Base-by-base conservation (phyloP, 2,113 vertebrate species). In the Petrocephalus microphthalmus region DNA sequence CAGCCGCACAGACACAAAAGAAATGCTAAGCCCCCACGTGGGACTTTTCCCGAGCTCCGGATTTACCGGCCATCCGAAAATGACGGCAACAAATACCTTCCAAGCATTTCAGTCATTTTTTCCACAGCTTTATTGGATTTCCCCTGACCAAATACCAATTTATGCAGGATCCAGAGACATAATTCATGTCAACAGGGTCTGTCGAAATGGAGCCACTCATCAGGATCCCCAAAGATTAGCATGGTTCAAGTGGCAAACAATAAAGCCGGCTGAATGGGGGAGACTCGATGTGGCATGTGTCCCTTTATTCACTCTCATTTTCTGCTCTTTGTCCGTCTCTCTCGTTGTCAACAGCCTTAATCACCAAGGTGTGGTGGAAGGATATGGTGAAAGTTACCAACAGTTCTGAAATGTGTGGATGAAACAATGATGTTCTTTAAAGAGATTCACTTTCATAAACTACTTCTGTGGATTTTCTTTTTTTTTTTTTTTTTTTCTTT, bases 61-160 rank as follows among this genome's bases (percentile, higher is more conserved):
- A 53, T 85, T 56, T 54, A 85, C 84, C 19, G 85, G 85, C 37
- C 20, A n/a, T 64, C 37, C 42, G 19, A 56, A 86, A 86, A 64
- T 29, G 33, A 42, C 49, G 1, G 84, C n/a, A 85, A 25, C 25
- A 33, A 54, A 49, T 83, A 13, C 52, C 29, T 25, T 52, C 33
- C 15, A 86, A 86, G 56, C 54, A 54, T 85, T 85, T 54, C 84
- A 54, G 51, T 53, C 51, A 53, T 52, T 52, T 60, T 22, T 57
- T 86, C 85, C 29, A 6, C 37, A 45, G 85, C 85, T 37, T 11
- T 60, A 42, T 22, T 13, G 56, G 33, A 60, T 86, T 22, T 85
- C 84, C 47, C 51, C n/a, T 2, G 29, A 45, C 33, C 29, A 60
- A 86, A 10, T 60, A 45, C 85, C 56, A 47, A 64, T 60, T 60